Evolutionary conservation across 1,140 invertebrate genomes (phyloP).

Genomic region (Dendroctonus valens): DNA sequence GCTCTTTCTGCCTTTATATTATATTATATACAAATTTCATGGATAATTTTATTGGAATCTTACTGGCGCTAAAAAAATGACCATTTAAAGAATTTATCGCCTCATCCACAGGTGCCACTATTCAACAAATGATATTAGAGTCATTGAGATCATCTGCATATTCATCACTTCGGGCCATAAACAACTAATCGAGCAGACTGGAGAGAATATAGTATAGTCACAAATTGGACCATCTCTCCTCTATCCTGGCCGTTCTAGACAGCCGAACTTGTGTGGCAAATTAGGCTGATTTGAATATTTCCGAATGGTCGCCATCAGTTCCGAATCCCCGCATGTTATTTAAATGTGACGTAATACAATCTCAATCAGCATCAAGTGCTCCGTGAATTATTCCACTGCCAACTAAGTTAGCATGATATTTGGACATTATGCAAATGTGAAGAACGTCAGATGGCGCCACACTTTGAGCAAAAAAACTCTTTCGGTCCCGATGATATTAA

Average conservation of each 20-base stretch:
- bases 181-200: too few relatives aligned
- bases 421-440: conserved; percentile 42
- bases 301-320: conserved; percentile 8
- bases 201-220: too few relatives aligned
- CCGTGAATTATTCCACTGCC: conserved; percentile 37
- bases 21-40: too few relatives aligned
- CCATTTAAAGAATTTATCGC: too few relatives aligned
- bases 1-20: too few relatives aligned
- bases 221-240: too few relatives aligned
- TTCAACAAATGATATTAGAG: too few relatives aligned
- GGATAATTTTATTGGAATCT: too few relatives aligned
- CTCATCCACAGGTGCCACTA: too few relatives aligned
- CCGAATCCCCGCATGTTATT: conserved; percentile 34
- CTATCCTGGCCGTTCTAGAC: conserved; percentile 1
- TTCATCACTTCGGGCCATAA: too few relatives aligned
- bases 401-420: conserved; percentile 42
- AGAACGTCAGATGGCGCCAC: conserved; percentile 37
- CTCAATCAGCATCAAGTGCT: conserved; percentile 42
- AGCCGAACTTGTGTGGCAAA: conserved; percentile 19
- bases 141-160: too few relatives aligned
- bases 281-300: conserved; percentile 25
- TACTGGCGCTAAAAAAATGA: too few relatives aligned
- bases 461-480: conserved; percentile 21
- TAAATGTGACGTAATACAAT: conserved; percentile 42
- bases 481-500: conserved; percentile 25